phyloP scores from a whole-genome alignment of 2,113 vertebrate genomes.

The Bubo bubo region DNA sequence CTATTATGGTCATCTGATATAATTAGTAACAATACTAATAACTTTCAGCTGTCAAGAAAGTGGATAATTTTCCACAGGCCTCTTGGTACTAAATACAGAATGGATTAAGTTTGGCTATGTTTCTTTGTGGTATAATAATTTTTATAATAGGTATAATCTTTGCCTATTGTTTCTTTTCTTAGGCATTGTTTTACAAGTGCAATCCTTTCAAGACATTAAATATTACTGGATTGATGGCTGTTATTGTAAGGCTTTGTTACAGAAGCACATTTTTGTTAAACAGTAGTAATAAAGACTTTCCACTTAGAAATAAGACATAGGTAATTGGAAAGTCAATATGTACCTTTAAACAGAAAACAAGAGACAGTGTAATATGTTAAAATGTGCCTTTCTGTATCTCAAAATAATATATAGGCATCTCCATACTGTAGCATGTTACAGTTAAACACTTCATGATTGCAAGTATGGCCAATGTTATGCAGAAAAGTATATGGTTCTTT shows the following conservation, averaged over 20 bases:
- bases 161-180: not conserved
- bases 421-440: not conserved
- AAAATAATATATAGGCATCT: not conserved
- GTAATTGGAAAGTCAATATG: not conserved
- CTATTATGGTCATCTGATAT: not conserved
- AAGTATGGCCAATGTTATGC: rapidly evolving
- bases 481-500: not conserved
- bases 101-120: not conserved
- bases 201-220: conserved; percentile 21
- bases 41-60: not conserved
- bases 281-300: not conserved
- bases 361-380: not conserved
- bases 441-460: not conserved
- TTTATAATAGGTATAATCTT: not conserved
- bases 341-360: not conserved
- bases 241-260: not conserved
- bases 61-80: not conserved
- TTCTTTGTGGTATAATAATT: not conserved
- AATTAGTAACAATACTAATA: not conserved
- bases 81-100: not conserved
- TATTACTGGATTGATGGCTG: not conserved
- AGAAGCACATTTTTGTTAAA: not conserved
- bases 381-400: not conserved
- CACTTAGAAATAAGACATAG: not conserved
- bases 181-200: not conserved